Base-by-base conservation (phyloP, 37 sponge, comb jelly and placozoan genomes). In the Spongia lamella region DNA sequence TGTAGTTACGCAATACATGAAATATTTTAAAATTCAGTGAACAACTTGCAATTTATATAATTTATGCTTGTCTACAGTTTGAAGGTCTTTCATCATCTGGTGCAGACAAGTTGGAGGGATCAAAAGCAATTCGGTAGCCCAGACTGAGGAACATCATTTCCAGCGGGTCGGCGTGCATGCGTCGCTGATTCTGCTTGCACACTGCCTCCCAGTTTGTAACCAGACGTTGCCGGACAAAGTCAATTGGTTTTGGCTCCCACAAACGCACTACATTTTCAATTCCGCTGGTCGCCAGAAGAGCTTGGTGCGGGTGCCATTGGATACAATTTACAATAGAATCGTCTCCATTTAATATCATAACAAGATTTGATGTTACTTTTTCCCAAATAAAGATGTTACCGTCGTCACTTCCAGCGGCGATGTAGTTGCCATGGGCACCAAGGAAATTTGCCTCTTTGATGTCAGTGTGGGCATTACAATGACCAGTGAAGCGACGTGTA, bases 361-460 rank as follows among this genome's bases (percentile, higher is more conserved):
- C 80, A 2, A 95, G 39, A 32, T 88, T 87, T 21, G 74, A 76
- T 1, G 83, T 88, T 11, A 47, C 30, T 61, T 85, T 91, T 21
- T 95, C 86, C 98, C 98, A 97, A 50, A 94, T 88, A 61, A 91
- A 97, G 33, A 93, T 47, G 52, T 82, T 78, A 7, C 92, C 92
- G 56, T 97, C 98, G 53, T 97, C 98, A 37, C 95, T 94, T 9
- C 98, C 98, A 25, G 98, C 92, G 26, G 81, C 91, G 21, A 97
- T 72, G 60, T 86, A 97, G 53, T 91, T 75, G 14, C 87, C 86
- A 51, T 85, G 54, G 21, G 84, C 81, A 20, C 95, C 98, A 34
- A 97, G 55, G 55, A 94, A 97, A 73, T 70, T 91, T 15, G 94
- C 94, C 69, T 97, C 98, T 59, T 97, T 97, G 79, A 97, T 97